phyloP scores from a whole-genome alignment of 2,888 invertebrate species.

The Dicroscelio sp. region DNA sequence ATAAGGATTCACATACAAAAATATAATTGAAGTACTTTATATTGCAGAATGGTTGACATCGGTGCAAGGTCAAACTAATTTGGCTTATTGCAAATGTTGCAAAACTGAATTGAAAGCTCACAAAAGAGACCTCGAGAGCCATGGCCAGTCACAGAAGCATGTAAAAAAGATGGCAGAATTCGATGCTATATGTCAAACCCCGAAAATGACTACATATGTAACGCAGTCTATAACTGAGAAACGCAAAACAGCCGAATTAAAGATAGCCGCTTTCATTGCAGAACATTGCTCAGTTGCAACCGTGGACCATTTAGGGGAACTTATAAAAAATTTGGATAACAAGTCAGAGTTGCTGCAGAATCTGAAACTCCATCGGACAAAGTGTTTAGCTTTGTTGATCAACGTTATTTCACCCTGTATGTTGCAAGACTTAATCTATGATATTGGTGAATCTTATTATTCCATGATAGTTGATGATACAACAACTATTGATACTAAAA shows the following conservation, averaged over 20 bases:
- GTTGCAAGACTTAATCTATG: slow-evolving; percentile 85
- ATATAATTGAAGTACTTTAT: not conserved
- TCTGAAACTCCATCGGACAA: slow-evolving; percentile 84
- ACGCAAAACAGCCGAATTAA: slow-evolving; percentile 80
- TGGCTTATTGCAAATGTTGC: slow-evolving; percentile 56
- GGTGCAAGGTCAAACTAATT: slow-evolving; percentile 9
- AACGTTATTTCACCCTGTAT: slow-evolving; percentile 87
- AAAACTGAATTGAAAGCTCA: slow-evolving; percentile 80
- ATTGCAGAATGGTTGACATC: slow-evolving; percentile 42
- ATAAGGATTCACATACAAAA: too few relatives aligned
- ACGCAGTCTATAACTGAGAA: slow-evolving; percentile 36
- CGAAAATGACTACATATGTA: slow-evolving; percentile 44
- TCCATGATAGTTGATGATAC: slow-evolving; percentile 87
- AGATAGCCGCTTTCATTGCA: slow-evolving; percentile 84
- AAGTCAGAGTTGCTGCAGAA: slow-evolving; percentile 82
- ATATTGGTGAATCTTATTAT: slow-evolving; percentile 85
- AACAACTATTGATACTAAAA: slow-evolving; percentile 79
- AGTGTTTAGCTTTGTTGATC: slow-evolving; percentile 87
- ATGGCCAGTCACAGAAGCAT: slow-evolving; percentile 86
- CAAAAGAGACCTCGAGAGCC: slow-evolving; percentile 85
- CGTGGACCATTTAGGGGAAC: slow-evolving; percentile 79
- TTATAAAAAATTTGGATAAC: slow-evolving; percentile 80
- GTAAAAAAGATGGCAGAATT: slow-evolving; percentile 69
- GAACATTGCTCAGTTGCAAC: slow-evolving; percentile 83
- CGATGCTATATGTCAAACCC: slow-evolving; percentile 46